A percentile compares a stretch with the other conserved stretches of the same genome.
phyloP scores from a whole-genome alignment of 2,888 invertebrate species.

The Hemaris fuciformis region DNA sequence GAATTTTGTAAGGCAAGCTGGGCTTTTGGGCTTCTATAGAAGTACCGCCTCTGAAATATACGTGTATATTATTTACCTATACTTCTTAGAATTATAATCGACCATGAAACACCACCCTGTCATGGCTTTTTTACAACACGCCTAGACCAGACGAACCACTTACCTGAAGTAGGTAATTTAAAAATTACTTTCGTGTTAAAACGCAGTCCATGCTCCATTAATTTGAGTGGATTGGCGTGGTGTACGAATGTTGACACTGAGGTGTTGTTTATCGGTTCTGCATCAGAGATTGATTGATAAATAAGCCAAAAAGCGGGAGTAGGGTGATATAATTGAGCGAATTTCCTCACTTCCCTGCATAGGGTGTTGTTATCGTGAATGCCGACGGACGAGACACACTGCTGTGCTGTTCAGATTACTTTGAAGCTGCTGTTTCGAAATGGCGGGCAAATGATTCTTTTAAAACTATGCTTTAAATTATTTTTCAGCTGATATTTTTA shows the following conservation, averaged over 20 bases:
- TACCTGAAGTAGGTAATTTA: not conserved
- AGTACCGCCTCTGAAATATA: no score
- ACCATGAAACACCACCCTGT: not conserved
- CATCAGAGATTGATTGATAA: conserved; percentile 78
- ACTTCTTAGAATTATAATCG: no score
- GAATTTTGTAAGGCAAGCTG: no score
- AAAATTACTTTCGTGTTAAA: conserved; percentile 20
- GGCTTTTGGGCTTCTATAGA: no score
- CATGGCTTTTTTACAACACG: not conserved
- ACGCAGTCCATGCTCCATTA: conserved; percentile 55
- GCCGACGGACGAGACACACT: conserved; percentile 49
- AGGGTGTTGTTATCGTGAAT: conserved; percentile 58
- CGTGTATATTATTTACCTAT: no score
- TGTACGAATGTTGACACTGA: conserved; percentile 55
- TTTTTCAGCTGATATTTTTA: no score
- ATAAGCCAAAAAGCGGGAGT: conserved; percentile 71
- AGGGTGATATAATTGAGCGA: conserved; percentile 76
- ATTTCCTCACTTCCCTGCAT: conserved; percentile 64
- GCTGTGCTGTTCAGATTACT: conserved; percentile 15
- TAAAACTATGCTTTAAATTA: no score
- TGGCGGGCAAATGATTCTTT: no score
- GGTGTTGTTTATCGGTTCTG: conserved; percentile 60
- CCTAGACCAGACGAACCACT: not conserved
- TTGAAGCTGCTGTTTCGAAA: not conserved
- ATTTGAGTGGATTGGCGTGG: conserved; percentile 49